Base-by-base conservation (phyloP, 2,113 vertebrate genomes). In the Tinamus guttatus region DNA sequence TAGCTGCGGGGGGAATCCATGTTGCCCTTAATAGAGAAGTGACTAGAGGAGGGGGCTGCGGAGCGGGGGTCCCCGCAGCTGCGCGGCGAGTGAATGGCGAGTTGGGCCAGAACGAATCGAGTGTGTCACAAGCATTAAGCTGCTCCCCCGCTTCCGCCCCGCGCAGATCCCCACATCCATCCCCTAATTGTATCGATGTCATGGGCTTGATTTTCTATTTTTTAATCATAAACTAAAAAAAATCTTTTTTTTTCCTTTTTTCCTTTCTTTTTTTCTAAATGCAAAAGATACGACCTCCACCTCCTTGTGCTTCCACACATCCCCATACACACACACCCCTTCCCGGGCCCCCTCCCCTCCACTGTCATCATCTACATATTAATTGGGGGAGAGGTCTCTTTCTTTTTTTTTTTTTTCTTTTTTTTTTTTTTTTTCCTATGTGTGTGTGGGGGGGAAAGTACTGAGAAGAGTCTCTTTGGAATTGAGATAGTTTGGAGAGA, bases 291-390 rank as follows among this genome's bases (percentile, higher is more conserved):
- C 90, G 95, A 96, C 98, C 97, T 96, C 68, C 86, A 65, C 19
- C 70, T n/a, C 30, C 5, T 17, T 52, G 64, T 43, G 40, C 41
- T 73, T 69, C 85, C 81, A 75, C 90, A 84, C 85, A 16, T 43
- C 58, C 75, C 49, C 43, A 47, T 92, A 94, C 92, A 28, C 40
- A 62, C 40, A 80, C 98, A 3, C 96, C 58, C 94, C 89, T 94
- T 71, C 38, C 78, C 15, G 47, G 87, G 90, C 95, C 95, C 86
- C 85, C 95, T 98, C 98, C 96, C 96, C 98, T 97, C 95, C 88
- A 96, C 97, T 98, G 97, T 97, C 98, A 97, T 98, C 97, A 98
- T 98, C 98, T 97, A 95, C 97, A 97, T 97, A 98, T 98, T 98
- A 98, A 97, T 97, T 98, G 85, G 94, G 95, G 95, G 97, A 97